phyloP scores from a whole-genome alignment of 2,113 vertebrate genomes.

The Lota lota region DNA sequence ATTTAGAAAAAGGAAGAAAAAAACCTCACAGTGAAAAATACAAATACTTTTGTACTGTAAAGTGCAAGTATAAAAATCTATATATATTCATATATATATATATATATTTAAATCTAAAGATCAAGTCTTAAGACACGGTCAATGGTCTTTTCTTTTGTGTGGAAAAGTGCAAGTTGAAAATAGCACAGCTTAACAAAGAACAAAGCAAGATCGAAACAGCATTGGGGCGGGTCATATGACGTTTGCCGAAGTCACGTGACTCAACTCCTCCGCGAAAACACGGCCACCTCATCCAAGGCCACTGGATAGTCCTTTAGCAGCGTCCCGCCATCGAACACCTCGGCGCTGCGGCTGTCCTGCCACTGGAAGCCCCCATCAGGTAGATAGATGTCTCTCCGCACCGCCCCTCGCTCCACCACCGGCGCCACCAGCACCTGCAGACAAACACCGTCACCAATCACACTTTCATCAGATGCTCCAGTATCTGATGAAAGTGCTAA shows the following conservation, averaged over 20 bases:
- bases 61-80: slow-evolving; percentile 77
- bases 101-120: slow-evolving; percentile 61
- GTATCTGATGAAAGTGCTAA: no score
- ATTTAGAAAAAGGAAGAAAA: slow-evolving; percentile 48
- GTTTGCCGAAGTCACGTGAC: slow-evolving; percentile 2
- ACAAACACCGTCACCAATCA: slow-evolving; percentile 18
- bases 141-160: slow-evolving; percentile 68
- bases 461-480: neutral
- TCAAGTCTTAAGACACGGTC: slow-evolving; percentile 53
- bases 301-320: slow-evolving; percentile 78
- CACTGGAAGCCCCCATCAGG: slow-evolving; percentile 79
- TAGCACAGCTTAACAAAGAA: slow-evolving; percentile 50
- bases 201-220: slow-evolving; percentile 49
- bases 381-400: slow-evolving; percentile 81
- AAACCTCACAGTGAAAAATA: slow-evolving; percentile 39
- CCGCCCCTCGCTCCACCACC: slow-evolving; percentile 78
- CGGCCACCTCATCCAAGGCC: slow-evolving; percentile 74
- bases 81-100: slow-evolving; percentile 18
- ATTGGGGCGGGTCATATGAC: slow-evolving; percentile 45
- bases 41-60: slow-evolving; percentile 68
- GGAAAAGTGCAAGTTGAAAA: slow-evolving; percentile 78
- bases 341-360: slow-evolving; percentile 77
- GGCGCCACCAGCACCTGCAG: slow-evolving; percentile 85
- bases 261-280: slow-evolving; percentile 60
- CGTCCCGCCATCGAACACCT: slow-evolving; percentile 84